Percentiles rank a stretch among this genome's conserved stretches.
Evolutionary conservation across 2,113 vertebrate species (phyloP).

Genomic region (Nymphicus hollandicus): DNA sequence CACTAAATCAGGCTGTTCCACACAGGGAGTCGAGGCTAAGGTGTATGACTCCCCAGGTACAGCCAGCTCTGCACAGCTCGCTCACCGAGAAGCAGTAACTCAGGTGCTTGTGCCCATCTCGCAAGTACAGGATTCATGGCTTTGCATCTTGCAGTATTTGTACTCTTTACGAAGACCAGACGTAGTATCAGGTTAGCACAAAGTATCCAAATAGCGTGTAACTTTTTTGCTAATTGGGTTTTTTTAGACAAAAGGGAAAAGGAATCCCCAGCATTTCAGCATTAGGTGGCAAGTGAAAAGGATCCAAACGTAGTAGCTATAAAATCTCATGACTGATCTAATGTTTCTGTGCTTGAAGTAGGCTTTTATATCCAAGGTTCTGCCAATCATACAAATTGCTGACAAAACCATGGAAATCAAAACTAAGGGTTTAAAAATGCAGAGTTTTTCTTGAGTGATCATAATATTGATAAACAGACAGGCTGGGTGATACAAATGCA

Average conservation of each 20-base stretch:
- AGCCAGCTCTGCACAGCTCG: background rate
- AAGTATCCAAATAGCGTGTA: background rate
- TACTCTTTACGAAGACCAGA: background rate
- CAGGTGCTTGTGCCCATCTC: no score
- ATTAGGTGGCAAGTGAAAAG: background rate
- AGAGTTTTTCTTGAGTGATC: background rate
- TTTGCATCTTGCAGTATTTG: rapidly evolving
- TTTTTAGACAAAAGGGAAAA: background rate
- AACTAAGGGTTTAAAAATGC: background rate
- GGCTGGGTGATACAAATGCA: background rate
- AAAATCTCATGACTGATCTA: background rate
- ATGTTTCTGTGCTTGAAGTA: background rate
- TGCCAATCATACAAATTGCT: constrained; percentile 32
- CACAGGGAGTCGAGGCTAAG: background rate
- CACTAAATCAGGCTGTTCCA: background rate
- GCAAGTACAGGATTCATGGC: background rate
- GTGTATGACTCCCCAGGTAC: rapidly evolving
- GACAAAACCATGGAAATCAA: constrained; percentile 32
- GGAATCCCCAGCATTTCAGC: background rate
- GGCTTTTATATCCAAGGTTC: constrained; percentile 21
- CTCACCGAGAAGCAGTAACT: rapidly evolving
- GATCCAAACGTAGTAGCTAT: background rate
- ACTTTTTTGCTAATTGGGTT: rapidly evolving
- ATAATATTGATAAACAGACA: constrained; percentile 44
- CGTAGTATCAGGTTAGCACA: background rate